These are phyloP conservation scores for Hiodon tergisus DNA, from an alignment of 2,113 vertebrate species.

Conservation along the genomic window DNA sequence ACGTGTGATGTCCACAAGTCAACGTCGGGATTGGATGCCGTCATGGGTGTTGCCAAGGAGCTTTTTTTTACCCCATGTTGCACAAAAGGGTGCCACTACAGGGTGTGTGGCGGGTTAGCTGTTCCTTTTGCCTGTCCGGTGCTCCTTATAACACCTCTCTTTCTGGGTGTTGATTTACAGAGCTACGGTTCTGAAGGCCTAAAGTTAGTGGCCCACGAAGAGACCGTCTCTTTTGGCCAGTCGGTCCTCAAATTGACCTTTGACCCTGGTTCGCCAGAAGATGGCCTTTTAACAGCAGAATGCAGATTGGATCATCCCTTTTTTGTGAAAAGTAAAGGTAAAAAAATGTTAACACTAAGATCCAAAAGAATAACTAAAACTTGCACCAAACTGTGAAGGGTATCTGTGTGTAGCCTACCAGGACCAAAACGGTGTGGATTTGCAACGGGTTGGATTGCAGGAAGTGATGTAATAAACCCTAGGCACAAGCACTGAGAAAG, in stretches of 20 bases:
- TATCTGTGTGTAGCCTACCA: neutral
- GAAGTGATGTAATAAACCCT: neutral
- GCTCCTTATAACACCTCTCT: conserved; percentile 10
- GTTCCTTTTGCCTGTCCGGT: neutral
- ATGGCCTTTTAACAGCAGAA: conserved; percentile 83
- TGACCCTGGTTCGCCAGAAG: conserved; percentile 85
- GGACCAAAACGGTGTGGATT: no score
- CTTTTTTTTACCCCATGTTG: no score
- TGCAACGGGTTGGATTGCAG: no score
- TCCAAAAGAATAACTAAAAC: neutral
- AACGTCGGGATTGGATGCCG: no score
- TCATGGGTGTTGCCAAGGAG: no score
- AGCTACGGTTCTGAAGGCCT: conserved; percentile 85
- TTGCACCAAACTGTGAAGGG: neutral
- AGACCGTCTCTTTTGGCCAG: conserved; percentile 86
- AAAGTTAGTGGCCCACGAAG: conserved; percentile 85
- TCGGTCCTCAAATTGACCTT: conserved; percentile 92
- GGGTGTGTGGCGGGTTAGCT: neutral
- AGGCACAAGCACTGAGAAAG: neutral
- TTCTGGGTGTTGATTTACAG: conserved; percentile 51
- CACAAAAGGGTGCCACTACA: no score
- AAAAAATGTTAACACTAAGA: neutral
- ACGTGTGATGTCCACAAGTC: no score
- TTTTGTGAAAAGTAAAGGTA: conserved; percentile 98
- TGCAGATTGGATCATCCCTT: conserved; percentile 94